Evolutionary conservation across 2,797 vertebrate genomes (phyloP), one percentile per base, ranked within the genome.

Genomic region (Geotrypetes seraphini): DNA sequence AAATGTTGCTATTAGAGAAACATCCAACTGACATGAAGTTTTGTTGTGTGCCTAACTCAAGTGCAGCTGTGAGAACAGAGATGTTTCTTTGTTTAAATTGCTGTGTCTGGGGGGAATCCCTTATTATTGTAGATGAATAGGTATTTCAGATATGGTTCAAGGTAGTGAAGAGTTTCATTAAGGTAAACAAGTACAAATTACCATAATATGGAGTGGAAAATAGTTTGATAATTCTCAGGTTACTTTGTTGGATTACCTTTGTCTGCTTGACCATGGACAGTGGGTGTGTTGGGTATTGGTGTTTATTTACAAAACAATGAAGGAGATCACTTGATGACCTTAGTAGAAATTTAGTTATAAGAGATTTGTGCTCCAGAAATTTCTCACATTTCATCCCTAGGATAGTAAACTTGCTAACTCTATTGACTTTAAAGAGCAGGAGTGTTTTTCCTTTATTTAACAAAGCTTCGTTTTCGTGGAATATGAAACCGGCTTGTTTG

Each of bases 51-150:
- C n/a, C n/a, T n/a, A n/a, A n/a, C n/a, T n/a, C 30, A 47, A 59
- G 37, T 24, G 3, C 19, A 45, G 25, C 45, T 70, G 62, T 66
- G 43, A 57, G 49, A 60, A 62, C 16, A 46, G 12, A n/a, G 26
- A 33, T 28, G 47, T 52, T 51, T 26, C 36, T 67, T 67, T 42
- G 44, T 34, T 43, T 28, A 33, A 43, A 17, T n/a, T 31, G 43
- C 49, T 63, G 58, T 25, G 56, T 66, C 47, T 48, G 54, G 58
- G 60, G 48, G 66, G 70, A 67, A 69, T 49, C 66, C 54, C 72
- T 41, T 48, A 41, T 65, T 69, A 64, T 68, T 55, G 45, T 62
- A 53, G 31, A 12, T 55, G 43, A 50, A 40, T 47, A 51, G 42
- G 25, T 55, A 29, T 66, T 76, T 68, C 17, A 60, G 72, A 69